phyloP scores from a whole-genome alignment of 2,113 vertebrate species.

The Dipodomys merriami region DNA sequence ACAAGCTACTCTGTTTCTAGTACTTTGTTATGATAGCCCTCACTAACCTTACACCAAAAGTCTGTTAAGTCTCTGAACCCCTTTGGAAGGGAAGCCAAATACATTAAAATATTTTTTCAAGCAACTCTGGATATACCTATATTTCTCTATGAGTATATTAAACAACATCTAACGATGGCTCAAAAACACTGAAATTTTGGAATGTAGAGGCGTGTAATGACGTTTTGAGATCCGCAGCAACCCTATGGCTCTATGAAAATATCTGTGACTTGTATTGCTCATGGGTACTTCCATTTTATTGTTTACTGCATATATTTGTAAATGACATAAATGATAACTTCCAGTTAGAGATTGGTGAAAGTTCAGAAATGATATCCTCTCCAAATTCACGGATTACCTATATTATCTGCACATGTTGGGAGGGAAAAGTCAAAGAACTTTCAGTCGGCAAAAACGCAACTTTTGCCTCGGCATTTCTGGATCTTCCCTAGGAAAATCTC shows the following conservation, averaged over 20 bases:
- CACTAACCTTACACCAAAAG: neutral
- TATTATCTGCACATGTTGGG: neutral
- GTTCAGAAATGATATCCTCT: neutral
- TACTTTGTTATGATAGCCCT: neutral
- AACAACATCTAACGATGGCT: neutral
- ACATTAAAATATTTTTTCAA: slow-evolving; percentile 39
- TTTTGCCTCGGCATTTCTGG: neutral
- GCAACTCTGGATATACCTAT: neutral
- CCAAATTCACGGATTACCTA: neutral
- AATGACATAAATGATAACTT: neutral
- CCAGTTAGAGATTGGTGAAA: neutral
- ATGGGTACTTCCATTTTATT: neutral
- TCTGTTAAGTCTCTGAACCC: neutral
- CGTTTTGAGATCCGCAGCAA: neutral
- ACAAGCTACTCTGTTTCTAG: neutral
- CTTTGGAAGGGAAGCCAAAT: neutral
- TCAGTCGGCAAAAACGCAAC: neutral
- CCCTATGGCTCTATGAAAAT: neutral
- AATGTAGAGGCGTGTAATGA: neutral
- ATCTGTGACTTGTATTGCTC: neutral
- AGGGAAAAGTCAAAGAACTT: neutral
- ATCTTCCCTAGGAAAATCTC: neutral
- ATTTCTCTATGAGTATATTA: neutral
- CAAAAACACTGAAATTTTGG: neutral
- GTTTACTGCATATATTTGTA: neutral